A percentile compares a stretch with the other conserved stretches of the same genome.
Conservation (phyloP, 2,888 invertebrate genomes). For the Spatulosminthurus flaviceps region DNA sequence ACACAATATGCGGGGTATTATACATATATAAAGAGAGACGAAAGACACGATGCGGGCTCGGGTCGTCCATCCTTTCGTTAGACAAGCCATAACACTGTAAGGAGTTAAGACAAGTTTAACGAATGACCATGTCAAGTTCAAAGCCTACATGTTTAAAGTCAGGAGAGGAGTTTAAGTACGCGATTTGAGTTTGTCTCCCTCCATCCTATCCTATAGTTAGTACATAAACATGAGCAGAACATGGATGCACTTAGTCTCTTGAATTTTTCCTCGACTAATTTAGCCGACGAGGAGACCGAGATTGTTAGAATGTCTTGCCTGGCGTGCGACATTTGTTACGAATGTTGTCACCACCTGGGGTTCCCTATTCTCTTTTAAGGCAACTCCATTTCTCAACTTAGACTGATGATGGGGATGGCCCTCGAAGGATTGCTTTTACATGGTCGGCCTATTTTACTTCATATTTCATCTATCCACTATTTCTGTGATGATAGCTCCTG, state of each 20-base stretch:
- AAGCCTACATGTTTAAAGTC: conserved; percentile 9
- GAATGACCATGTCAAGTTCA: conserved; percentile 46
- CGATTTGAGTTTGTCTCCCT: conserved; percentile 6
- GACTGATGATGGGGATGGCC: conserved; percentile 22
- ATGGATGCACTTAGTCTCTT: conserved; percentile 18
- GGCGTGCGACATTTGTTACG: conserved; percentile 61
- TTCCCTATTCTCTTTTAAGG: conserved; percentile 38
- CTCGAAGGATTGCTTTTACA: neutral
- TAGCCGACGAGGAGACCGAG: conserved; percentile 52
- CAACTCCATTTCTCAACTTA: conserved; percentile 38
- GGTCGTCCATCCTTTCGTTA: conserved; percentile 2
- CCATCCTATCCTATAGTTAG: neutral
- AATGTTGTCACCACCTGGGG: conserved; percentile 61
- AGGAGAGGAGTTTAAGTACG: neutral
- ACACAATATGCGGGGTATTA: too few relatives aligned
- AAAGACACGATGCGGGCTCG: conserved; percentile 1
- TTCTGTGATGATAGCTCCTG: conserved; percentile 5
- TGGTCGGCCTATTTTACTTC: conserved; percentile 4
- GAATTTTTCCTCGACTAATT: conserved; percentile 18
- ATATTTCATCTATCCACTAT: neutral
- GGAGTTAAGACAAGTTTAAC: conserved; percentile 43
- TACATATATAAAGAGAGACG: neutral
- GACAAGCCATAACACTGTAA: conserved; percentile 19
- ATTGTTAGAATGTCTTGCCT: conserved; percentile 39
- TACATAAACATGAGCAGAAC: too few relatives aligned